A percentile compares a stretch with the other conserved stretches of the same genome.
These are phyloP conservation scores for Eristalinus sepulchralis DNA, from an alignment of 2,888 invertebrate species.

Conservation along the genomic window DNA sequence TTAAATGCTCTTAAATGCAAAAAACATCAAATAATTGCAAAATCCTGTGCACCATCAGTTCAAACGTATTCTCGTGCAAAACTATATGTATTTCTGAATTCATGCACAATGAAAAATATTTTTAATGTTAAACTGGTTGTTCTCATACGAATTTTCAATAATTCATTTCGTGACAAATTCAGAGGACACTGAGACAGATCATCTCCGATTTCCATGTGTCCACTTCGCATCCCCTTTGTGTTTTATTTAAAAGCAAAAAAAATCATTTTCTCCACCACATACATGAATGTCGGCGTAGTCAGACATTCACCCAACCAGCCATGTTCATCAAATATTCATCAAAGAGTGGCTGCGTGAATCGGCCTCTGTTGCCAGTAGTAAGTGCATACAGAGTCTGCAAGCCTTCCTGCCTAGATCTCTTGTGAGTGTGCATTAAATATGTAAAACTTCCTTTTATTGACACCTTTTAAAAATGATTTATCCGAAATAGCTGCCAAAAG, in stretches of 20 bases:
- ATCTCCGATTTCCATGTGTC: no score
- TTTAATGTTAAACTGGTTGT: no score
- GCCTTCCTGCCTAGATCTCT: neutral
- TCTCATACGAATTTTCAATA: no score
- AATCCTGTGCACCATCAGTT: no score
- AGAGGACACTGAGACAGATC: no score
- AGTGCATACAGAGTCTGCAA: neutral
- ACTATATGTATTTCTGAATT: no score
- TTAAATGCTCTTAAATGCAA: no score
- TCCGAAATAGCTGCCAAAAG: constrained; percentile 3
- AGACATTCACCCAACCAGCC: neutral
- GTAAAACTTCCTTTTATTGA: neutral
- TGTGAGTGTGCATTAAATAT: neutral
- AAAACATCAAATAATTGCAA: no score
- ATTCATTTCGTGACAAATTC: no score
- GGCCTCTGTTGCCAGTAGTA: neutral
- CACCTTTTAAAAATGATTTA: constrained; percentile 6
- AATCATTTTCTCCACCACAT: neutral
- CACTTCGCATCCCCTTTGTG: no score
- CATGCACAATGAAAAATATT: no score
- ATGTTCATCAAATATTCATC: neutral
- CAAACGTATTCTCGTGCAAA: no score
- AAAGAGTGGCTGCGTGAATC: neutral
- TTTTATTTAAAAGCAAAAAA: neutral
- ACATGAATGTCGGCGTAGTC: neutral